Conservation (phyloP, 2,797 vertebrate genomes). For the Chrosomus eos region DNA sequence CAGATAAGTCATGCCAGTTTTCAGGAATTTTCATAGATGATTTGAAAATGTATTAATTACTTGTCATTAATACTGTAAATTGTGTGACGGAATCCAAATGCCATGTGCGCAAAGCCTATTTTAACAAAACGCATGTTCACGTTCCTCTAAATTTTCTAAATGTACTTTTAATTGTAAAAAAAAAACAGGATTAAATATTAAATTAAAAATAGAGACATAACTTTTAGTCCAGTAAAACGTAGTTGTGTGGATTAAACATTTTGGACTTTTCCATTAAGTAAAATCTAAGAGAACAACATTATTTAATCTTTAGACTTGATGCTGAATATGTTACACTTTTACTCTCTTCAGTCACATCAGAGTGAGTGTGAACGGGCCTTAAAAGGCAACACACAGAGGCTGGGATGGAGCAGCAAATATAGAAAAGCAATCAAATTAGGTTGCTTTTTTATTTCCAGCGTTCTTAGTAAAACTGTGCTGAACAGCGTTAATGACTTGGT, state of each 20-base stretch:
- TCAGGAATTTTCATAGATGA: neutral
- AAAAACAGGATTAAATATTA: neutral
- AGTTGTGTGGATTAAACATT: neutral
- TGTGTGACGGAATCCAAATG: neutral
- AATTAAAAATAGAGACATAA: neutral
- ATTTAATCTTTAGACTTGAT: neutral
- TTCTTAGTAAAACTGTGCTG: conserved; percentile 31
- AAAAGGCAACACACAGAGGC: neutral
- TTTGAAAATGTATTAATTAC: neutral
- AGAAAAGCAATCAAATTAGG: conserved; percentile 47
- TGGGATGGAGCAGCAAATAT: neutral
- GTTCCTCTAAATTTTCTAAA: neutral
- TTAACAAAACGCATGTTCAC: neutral
- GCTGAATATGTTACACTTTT: neutral
- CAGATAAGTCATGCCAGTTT: neutral
- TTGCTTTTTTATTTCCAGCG: conserved; percentile 31
- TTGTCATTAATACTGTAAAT: neutral
- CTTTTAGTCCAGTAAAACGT: neutral
- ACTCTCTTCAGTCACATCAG: neutral
- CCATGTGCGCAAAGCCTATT: neutral
- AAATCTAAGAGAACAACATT: neutral
- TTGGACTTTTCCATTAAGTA: neutral
- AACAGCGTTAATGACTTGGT: conserved; percentile 31
- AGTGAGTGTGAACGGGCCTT: neutral
- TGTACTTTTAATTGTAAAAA: neutral